Evolutionary conservation across 2,113 vertebrate species (phyloP).

Genomic region (Nyctereutes procyonoides): DNA sequence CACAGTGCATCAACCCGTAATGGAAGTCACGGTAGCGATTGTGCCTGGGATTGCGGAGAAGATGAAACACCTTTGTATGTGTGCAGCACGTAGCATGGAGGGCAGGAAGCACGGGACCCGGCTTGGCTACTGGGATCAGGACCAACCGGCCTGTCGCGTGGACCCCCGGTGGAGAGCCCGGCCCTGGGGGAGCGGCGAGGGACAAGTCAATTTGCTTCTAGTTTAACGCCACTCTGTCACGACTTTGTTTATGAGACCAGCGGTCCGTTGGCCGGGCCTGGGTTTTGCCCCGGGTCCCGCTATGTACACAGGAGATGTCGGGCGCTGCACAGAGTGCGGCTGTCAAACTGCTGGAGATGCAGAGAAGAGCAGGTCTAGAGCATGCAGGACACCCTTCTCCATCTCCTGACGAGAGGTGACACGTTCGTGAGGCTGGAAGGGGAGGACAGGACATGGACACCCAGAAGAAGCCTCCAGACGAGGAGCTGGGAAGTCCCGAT

Average conservation of each 20-base stretch:
- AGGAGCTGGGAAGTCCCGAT: background rate
- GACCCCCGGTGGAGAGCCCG: too few relatives aligned
- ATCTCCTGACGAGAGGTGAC: accelerated
- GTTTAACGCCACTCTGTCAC: accelerated
- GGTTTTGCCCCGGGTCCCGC: accelerated
- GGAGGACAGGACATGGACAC: accelerated
- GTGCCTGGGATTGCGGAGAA: background rate
- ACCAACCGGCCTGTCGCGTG: accelerated
- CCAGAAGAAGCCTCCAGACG: background rate
- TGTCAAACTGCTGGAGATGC: accelerated
- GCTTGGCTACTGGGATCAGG: accelerated
- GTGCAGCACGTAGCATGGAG: accelerated
- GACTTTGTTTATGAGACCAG: background rate
- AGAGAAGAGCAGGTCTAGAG: accelerated
- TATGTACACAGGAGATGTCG: accelerated
- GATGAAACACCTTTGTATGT: accelerated
- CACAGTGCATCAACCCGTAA: accelerated
- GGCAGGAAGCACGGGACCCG: accelerated
- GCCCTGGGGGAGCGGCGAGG: accelerated
- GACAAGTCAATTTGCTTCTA: accelerated
- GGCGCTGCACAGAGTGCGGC: accelerated
- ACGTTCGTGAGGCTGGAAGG: background rate
- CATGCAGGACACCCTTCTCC: background rate
- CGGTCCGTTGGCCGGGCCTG: accelerated
- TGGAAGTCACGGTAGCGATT: accelerated